phyloP scores from a whole-genome alignment of 2,797 vertebrate genomes.

The Bradypus variegatus region DNA sequence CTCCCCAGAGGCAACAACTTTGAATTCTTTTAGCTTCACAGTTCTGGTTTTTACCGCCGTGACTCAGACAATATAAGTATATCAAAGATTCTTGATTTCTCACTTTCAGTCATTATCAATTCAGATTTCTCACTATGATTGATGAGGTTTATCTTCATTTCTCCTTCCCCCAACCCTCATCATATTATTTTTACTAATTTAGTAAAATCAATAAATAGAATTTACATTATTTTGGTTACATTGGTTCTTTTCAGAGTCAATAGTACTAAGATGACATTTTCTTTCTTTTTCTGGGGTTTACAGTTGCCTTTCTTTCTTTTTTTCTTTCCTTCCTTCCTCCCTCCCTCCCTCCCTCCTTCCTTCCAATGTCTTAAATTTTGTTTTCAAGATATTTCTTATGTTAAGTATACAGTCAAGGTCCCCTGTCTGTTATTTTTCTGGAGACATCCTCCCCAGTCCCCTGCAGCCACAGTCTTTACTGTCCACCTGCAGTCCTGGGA shows the following conservation, averaged over 20 bases:
- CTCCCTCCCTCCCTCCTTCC: no score
- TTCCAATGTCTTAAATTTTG: not conserved
- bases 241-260: not conserved
- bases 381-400: not conserved
- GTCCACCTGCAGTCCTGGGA: not conserved
- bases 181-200: not conserved
- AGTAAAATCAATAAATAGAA: not conserved
- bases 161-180: not conserved
- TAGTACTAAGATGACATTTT: not conserved
- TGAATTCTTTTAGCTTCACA: not conserved
- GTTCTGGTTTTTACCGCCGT: not conserved
- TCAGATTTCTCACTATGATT: not conserved
- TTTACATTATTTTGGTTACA: not conserved
- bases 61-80: not conserved
- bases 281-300: not conserved
- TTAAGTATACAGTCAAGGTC: not conserved
- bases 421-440: not conserved
- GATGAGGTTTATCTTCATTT: not conserved
- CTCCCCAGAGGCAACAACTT: not conserved
- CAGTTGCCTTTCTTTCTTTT: not conserved
- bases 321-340: no score
- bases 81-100: not conserved
- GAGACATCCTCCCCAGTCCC: not conserved
- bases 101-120: not conserved
- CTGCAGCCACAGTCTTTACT: fast-evolving